These are phyloP conservation scores for Coccyzus lansbergi DNA, from an alignment of 2,797 vertebrate genomes.

Conservation along the genomic window DNA sequence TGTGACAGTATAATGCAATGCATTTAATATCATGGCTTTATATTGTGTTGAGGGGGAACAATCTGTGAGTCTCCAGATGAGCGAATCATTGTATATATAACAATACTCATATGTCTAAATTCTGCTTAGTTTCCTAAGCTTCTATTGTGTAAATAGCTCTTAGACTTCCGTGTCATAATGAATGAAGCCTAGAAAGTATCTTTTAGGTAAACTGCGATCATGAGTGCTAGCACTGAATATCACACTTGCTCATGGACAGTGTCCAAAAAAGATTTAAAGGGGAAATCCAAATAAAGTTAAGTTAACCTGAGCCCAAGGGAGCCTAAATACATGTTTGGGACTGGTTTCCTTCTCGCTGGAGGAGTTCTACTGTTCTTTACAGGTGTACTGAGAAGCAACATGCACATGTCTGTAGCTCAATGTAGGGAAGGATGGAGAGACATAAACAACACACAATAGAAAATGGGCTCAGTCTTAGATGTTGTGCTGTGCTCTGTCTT, in stretches of 20 bases:
- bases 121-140: background rate
- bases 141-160: background rate
- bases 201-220: background rate
- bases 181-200: background rate
- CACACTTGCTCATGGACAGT: background rate
- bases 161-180: background rate
- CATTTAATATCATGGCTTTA: background rate
- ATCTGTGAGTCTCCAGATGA: background rate
- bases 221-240: background rate
- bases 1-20: background rate
- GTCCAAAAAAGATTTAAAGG: background rate
- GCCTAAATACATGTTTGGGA: accelerated
- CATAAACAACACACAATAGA: background rate
- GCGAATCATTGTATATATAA: background rate
- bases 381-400: background rate
- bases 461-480: background rate
- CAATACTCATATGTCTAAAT: background rate
- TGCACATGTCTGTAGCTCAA: background rate
- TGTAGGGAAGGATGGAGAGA: background rate
- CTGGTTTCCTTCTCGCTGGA: background rate
- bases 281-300: background rate
- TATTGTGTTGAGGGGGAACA: background rate
- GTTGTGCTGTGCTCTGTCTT: background rate
- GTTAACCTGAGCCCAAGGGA: background rate
- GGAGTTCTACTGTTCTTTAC: background rate